These are phyloP conservation scores for Callinectes sapidus DNA, from an alignment of 2,888 invertebrate genomes.

Conservation along the genomic window DNA sequence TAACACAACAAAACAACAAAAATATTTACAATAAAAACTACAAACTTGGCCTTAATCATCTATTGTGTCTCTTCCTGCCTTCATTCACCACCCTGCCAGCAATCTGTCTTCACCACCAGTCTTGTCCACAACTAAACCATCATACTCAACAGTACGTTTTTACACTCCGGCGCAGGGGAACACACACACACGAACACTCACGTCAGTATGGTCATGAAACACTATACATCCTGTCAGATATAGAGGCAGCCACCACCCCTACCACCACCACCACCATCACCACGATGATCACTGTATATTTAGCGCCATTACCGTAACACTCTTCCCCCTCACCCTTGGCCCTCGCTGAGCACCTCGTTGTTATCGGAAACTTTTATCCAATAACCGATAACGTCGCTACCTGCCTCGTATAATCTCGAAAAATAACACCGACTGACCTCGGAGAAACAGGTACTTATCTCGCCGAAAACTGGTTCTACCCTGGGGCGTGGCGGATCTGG, in stretches of 20 bases:
- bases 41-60: no score
- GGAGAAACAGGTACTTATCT: not conserved
- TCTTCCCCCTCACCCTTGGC: not conserved
- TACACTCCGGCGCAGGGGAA: not conserved
- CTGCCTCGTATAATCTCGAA: not conserved
- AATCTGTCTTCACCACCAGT: no score
- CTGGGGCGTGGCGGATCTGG: not conserved
- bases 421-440: constrained; percentile 21
- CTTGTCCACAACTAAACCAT: no score
- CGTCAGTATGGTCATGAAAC: not conserved
- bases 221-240: not conserved
- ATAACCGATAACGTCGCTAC: constrained; percentile 17
- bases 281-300: constrained; percentile 21
- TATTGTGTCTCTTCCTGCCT: no score
- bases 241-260: no score
- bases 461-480: not conserved
- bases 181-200: constrained; percentile 4
- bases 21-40: no score
- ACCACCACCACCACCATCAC: not conserved
- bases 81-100: no score
- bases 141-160: not conserved
- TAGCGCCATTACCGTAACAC: constrained; percentile 14
- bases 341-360: constrained; percentile 28
- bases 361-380: constrained; percentile 24
- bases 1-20: no score